Conservation (phyloP, 2,888 invertebrate species). For the Ophion costatus region DNA sequence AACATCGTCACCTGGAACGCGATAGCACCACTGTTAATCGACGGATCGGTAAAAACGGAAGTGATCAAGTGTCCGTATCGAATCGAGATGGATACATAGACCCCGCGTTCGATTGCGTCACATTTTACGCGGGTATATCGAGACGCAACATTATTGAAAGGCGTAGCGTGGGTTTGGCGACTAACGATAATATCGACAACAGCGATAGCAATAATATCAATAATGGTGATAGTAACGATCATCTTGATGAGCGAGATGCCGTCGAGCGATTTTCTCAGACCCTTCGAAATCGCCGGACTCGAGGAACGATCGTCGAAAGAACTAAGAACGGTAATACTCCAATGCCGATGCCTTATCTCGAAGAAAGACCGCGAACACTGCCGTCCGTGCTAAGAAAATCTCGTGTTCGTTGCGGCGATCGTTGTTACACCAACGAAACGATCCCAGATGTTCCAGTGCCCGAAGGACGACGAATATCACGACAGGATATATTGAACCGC, state of each 20-base stretch:
- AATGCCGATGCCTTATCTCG: slow-evolving; percentile 53
- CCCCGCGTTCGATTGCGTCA: not conserved
- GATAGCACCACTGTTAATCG: slow-evolving; percentile 51
- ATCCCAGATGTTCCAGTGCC: slow-evolving; percentile 31
- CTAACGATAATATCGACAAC: slow-evolving; percentile 14
- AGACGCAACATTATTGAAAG: slow-evolving; percentile 66
- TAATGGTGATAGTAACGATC: not conserved
- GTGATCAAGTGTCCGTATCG: not conserved
- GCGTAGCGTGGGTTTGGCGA: slow-evolving; percentile 52
- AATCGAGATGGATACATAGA: slow-evolving; percentile 17
- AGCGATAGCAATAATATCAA: slow-evolving; percentile 18
- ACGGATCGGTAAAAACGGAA: slow-evolving; percentile 51
- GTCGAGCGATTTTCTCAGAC: slow-evolving; percentile 69
- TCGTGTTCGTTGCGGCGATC: slow-evolving; percentile 60
- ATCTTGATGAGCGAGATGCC: slow-evolving; percentile 52
- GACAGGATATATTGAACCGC: slow-evolving; percentile 79
- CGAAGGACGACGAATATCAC: slow-evolving; percentile 73
- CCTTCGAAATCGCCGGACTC: slow-evolving; percentile 69
- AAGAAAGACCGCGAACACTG: slow-evolving; percentile 74
- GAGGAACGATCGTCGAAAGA: slow-evolving; percentile 44
- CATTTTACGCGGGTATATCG: slow-evolving; percentile 60
- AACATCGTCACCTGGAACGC: slow-evolving; percentile 42
- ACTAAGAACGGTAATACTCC: slow-evolving; percentile 47
- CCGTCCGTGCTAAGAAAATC: slow-evolving; percentile 74
- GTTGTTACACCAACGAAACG: slow-evolving; percentile 12